Base-by-base conservation (phyloP, 2,888 invertebrate species). In the Yponomeuta evonymella region DNA sequence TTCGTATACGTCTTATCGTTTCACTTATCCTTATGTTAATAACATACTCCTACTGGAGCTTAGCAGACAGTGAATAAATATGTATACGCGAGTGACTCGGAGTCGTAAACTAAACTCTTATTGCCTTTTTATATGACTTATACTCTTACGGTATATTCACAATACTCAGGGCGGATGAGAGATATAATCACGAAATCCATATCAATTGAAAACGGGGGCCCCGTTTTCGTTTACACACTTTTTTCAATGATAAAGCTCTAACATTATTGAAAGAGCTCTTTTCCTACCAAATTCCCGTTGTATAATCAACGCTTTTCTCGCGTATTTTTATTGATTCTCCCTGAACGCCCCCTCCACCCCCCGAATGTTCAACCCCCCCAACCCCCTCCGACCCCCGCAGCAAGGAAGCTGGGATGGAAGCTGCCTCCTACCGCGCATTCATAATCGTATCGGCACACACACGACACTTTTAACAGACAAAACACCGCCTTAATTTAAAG, bases 311-410 rank as follows among this genome's bases (percentile, higher is more conserved):
- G 89, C 87, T 89, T 89, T 90, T 88, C 89, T 89, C 87, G 89
- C 89, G 90, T 90, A 90, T 90, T 91, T 90, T 91, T 92, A 91
- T 92, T 91, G 91, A 92, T 91, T 90, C 89, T 81, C 84, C 83
- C 83, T 76, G 77, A 79, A 76, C 76, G 79, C 79, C 84, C 81
- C 81, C 85, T 82, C 48, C 84, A 80, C 80, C 77, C 74, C 81
- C 83, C 82, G 75, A 15, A 15, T 15, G 51, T 15, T 58, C 51
- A 15, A 15, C 80, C 33, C 82, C 79, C 79, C 70, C 70, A 9
- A 6, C 43, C 30, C 30, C 69, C 63, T 70, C 67, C 62, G 62
- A 9, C 51, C 36, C 36, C 12, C 33, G 48, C 30, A 51, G 64
- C 77, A 79, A 85, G 86, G 86, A 88, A 89, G 87, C 87, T 84